Percentiles rank a stretch among this genome's conserved stretches.
Conservation (phyloP, 1,140 invertebrate genomes). For the Drosophila serrata region DNA sequence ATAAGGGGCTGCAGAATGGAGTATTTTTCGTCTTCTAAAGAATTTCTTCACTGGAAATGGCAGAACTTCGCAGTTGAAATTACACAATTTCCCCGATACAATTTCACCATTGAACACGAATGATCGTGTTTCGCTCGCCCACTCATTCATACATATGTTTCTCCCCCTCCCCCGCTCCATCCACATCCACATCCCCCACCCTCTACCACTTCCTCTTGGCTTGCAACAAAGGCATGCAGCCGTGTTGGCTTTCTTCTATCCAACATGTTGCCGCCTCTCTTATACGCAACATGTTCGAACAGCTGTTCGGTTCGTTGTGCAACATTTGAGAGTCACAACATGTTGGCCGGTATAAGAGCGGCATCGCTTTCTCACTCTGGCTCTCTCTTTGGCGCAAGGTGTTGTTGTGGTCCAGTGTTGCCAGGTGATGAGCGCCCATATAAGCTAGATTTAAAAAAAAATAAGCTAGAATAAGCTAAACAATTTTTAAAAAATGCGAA, state of each 20-base stretch:
- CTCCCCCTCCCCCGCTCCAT: not conserved
- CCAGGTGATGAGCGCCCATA: no score
- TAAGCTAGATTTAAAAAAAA: no score
- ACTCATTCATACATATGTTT: conserved; percentile 23
- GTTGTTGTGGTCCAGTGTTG: conserved; percentile 31
- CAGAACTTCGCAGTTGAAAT: conserved; percentile 1
- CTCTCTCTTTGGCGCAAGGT: conserved; percentile 35
- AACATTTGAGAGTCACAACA: conserved; percentile 66
- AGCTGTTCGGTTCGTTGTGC: conserved; percentile 50
- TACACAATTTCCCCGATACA: conserved; percentile 11
- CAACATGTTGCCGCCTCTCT: conserved; percentile 55
- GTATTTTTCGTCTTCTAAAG: not conserved
- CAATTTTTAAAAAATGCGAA: no score
- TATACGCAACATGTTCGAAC: conserved; percentile 65
- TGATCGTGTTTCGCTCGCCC: conserved; percentile 29
- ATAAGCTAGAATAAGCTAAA: no score
- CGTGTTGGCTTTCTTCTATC: conserved; percentile 44
- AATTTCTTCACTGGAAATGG: not conserved
- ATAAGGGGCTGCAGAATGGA: not conserved
- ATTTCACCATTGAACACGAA: conserved; percentile 44
- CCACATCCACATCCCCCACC: no score
- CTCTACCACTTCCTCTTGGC: conserved; percentile 8
- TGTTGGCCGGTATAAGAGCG: conserved; percentile 51
- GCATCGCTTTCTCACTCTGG: not conserved
- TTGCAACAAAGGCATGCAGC: not conserved